These are phyloP conservation scores for Rhynchomys soricoides DNA, from an alignment of 2,113 vertebrate genomes.

Conservation along the genomic window DNA sequence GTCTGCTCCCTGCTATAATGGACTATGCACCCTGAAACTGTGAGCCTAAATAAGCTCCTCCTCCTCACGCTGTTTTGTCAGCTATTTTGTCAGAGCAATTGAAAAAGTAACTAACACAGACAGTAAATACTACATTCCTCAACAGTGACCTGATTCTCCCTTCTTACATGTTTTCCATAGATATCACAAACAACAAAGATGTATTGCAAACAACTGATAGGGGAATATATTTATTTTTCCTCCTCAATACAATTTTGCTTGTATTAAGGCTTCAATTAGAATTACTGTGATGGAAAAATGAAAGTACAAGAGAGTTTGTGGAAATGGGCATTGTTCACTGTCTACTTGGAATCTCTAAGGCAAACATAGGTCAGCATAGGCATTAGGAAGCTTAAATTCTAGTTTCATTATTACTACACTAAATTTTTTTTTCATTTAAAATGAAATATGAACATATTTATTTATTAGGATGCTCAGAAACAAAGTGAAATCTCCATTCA, in stretches of 20 bases:
- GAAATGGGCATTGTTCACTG: neutral
- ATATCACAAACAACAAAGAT: neutral
- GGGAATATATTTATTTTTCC: neutral
- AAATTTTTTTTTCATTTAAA: neutral
- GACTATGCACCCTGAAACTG: neutral
- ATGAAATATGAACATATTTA: too few relatives aligned
- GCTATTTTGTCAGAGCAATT: neutral
- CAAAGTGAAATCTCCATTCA: too few relatives aligned
- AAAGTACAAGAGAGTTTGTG: neutral
- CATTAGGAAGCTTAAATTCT: neutral
- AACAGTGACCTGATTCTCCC: neutral
- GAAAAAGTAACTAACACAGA: neutral
- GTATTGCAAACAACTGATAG: neutral
- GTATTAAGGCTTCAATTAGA: neutral
- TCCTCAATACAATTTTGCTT: neutral
- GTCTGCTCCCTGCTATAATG: too few relatives aligned
- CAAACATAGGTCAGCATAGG: neutral
- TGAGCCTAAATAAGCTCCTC: neutral
- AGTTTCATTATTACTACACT: neutral
- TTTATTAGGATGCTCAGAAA: too few relatives aligned
- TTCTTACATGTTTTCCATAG: neutral
- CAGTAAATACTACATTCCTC: neutral
- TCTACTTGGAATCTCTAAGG: neutral
- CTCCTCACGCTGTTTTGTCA: neutral
- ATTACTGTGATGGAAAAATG: neutral